Conservation (phyloP, 30 jellyfish, hydroid and myxozoan species). For the Sanderia malayensis region DNA sequence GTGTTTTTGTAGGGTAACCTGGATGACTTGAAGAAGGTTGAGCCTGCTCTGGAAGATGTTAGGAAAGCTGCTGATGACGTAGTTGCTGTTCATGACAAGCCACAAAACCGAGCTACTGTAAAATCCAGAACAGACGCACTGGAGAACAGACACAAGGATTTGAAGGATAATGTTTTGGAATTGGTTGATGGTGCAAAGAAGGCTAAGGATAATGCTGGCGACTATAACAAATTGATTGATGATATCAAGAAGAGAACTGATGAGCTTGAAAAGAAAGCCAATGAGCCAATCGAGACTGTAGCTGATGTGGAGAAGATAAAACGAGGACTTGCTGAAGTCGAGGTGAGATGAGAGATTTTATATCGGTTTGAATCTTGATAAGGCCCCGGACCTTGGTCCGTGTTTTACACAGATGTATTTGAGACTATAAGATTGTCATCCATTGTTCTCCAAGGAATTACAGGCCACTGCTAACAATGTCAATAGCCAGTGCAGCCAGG, state of each 20-base stretch:
- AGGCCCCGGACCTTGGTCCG: too few relatives aligned
- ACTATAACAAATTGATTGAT: not conserved
- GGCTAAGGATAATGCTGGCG: not conserved
- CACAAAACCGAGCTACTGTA: constrained; percentile 74
- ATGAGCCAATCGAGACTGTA: constrained; percentile 64
- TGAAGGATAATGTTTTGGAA: constrained; percentile 28
- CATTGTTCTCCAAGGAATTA: constrained; percentile 58
- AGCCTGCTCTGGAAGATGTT: constrained; percentile 53
- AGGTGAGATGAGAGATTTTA: constrained; percentile 44
- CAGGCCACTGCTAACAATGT: constrained; percentile 73
- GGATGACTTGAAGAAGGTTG: constrained; percentile 41
- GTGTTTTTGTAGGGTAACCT: constrained; percentile 33
- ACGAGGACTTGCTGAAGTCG: constrained; percentile 78
- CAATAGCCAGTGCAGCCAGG: constrained; percentile 68
- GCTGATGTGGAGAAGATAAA: constrained; percentile 86
- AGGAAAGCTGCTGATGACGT: constrained; percentile 47
- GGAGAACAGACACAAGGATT: constrained; percentile 49
- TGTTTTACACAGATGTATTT: too few relatives aligned
- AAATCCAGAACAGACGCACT: constrained; percentile 68
- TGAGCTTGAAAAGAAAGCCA: constrained; percentile 18
- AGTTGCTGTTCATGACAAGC: constrained; percentile 53
- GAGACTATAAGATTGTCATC: too few relatives aligned
- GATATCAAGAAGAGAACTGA: not conserved
- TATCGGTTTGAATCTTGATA: too few relatives aligned
- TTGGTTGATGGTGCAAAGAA: constrained; percentile 21